Conservation (phyloP, 2,888 invertebrate genomes). For the Pyrocoelia pectoralis region DNA sequence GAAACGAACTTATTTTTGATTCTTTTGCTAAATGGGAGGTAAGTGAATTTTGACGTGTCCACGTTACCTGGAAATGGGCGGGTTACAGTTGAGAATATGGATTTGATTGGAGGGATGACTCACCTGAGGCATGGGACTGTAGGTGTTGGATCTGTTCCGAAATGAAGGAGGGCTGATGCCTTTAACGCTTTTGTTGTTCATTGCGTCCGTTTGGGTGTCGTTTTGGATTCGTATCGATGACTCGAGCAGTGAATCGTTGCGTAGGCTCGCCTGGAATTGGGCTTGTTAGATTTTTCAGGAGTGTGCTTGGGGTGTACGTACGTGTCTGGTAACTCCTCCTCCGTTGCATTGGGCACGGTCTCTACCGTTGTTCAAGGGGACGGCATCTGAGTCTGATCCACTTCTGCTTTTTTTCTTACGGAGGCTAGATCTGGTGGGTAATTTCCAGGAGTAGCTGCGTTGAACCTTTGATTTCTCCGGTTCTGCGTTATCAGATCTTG, state of each 20-base stretch:
- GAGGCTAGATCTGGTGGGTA: slow-evolving; percentile 74
- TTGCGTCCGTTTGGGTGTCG: slow-evolving; percentile 77
- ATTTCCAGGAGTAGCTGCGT: slow-evolving; percentile 78
- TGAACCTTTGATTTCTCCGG: slow-evolving; percentile 63
- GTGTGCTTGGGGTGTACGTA: slow-evolving; percentile 48
- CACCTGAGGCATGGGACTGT: slow-evolving; percentile 58
- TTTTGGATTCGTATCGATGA: slow-evolving; percentile 75
- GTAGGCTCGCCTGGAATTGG: slow-evolving; percentile 56
- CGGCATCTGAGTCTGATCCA: slow-evolving; percentile 68
- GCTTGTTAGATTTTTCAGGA: slow-evolving; percentile 11
- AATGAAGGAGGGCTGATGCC: slow-evolving; percentile 76
- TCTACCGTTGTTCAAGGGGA: slow-evolving; percentile 73
- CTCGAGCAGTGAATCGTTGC: slow-evolving; percentile 68
- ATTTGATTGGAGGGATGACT: background rate
- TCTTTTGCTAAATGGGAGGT: slow-evolving; percentile 40
- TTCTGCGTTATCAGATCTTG: slow-evolving; percentile 42
- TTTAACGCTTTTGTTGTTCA: slow-evolving; percentile 68
- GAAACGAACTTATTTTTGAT: slow-evolving; percentile 45
- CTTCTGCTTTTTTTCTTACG: slow-evolving; percentile 70
- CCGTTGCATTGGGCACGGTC: slow-evolving; percentile 80
- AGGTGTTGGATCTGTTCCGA: slow-evolving; percentile 61
- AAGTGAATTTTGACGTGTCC: slow-evolving; percentile 64
- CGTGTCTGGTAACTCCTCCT: slow-evolving; percentile 56
- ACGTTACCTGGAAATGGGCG: slow-evolving; percentile 57
- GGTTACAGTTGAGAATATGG: background rate